Conservation (phyloP, 2,113 vertebrate species). For the Hemibates koningsi region DNA sequence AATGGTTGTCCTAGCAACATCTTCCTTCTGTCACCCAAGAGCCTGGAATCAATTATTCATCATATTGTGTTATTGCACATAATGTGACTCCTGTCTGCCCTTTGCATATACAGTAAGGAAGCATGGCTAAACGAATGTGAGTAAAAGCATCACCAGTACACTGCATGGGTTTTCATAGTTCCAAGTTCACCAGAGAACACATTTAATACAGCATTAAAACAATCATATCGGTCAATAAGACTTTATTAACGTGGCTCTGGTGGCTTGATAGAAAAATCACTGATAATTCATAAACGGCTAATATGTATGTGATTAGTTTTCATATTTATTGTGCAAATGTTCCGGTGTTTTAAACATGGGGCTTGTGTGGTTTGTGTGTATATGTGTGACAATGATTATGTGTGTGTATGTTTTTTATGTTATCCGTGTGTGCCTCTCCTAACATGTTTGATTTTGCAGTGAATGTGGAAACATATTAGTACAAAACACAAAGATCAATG, state of each 20-base stretch:
- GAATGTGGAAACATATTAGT: neutral
- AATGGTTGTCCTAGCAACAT: conserved; percentile 45
- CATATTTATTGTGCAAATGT: neutral
- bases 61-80: conserved; percentile 42
- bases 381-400: neutral
- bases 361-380: neutral
- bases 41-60: conserved; percentile 57
- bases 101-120: neutral
- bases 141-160: neutral
- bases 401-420: neutral
- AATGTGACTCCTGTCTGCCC: conserved; percentile 10
- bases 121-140: neutral
- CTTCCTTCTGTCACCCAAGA: neutral
- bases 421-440: neutral
- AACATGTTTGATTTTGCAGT: neutral
- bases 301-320: neutral
- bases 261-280: neutral
- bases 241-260: neutral
- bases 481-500: neutral
- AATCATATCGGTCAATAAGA: neutral
- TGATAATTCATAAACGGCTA: neutral
- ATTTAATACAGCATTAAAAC: neutral
- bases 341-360: neutral
- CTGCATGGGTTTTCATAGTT: neutral
- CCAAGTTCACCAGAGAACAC: neutral